Conservation (phyloP, 2,888 invertebrate genomes). For the Platycheirus rosarum region DNA sequence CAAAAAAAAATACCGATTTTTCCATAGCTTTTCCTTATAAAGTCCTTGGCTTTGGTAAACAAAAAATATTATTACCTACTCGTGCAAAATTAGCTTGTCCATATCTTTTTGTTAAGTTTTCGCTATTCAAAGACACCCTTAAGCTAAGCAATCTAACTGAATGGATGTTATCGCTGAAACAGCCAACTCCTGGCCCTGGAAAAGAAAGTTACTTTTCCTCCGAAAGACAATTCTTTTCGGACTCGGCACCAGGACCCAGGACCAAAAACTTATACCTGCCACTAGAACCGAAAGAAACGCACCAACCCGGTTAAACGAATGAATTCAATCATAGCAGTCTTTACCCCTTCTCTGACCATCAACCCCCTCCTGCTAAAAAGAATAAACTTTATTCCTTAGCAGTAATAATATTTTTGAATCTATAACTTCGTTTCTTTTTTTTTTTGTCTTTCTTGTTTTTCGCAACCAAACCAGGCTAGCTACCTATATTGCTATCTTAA, state of each 20-base stretch:
- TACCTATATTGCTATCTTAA: not conserved
- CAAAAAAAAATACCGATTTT: too few species aligned
- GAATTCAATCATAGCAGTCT: constrained; percentile 65
- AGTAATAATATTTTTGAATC: constrained; percentile 69
- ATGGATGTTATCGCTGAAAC: constrained; percentile 41
- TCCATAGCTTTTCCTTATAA: too few species aligned
- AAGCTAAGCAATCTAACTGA: constrained; percentile 50
- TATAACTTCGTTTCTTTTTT: constrained; percentile 48
- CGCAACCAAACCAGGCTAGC: constrained; percentile 17
- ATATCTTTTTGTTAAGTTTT: constrained; percentile 38
- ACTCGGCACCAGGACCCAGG: constrained; percentile 5
- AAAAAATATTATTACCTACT: not conserved
- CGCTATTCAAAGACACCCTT: constrained; percentile 45
- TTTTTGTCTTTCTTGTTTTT: constrained; percentile 17
- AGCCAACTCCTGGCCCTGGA: not conserved
- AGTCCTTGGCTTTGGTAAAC: not conserved
- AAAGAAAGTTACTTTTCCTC: constrained; percentile 38
- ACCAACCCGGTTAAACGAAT: constrained; percentile 50
- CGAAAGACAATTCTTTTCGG: constrained; percentile 55
- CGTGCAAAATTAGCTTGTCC: constrained; percentile 25
- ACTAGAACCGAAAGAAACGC: not conserved
- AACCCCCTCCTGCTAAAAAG: constrained; percentile 31
- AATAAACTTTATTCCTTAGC: constrained; percentile 62
- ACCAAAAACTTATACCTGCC: not conserved
- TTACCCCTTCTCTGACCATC: constrained; percentile 21